Base-by-base conservation (phyloP, 35 echinoderm and acorn worm genomes). In the Eucidaris tribuloides region DNA sequence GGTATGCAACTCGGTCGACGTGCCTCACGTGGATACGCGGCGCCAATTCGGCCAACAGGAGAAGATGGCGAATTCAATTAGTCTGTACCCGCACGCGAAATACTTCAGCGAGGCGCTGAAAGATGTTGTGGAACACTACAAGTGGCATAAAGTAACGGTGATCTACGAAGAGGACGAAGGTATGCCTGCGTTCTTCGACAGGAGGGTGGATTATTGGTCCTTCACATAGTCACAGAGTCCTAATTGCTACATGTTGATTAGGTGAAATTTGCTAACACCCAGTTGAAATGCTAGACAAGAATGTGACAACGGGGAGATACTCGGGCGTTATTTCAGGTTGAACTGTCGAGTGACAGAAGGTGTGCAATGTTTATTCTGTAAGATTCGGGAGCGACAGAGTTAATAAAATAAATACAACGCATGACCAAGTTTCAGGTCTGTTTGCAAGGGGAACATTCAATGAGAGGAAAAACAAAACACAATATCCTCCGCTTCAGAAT, bases 11-110 rank as follows among this genome's bases (percentile, higher is more conserved):
- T 64, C 78, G 11, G 56, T 89, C 56, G 88, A 94, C 40, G 76
- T 94, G 65, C 92, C 92, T 19, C 79, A 90, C 58, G 66, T 94
- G 23, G 92, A 89, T 43, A 94, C 92, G 39, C 38, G 87, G 59
- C 77, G 64, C 62, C 60, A 94, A 33, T 45, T 68, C 48, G 38
- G 43, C 43, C 17, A 29, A 2, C 18, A 19, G 27, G 50, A 27
- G 22, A 30, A 60, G 20, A 49, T 58, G 48, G 36, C 45, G 27
- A 88, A 60, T 18, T 85, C 92, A 19, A 85, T 94, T 52, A 89
- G 59, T 34, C 57, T 94, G 14, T 60, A 84, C 23, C 92, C 92
- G 18, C 65, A 79, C 49, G 45, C 66, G 27, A 81, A 37, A 42
- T 83, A 85, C 46, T 62, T 94, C 37, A 90, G 92, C 33, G 42